Conservation (phyloP, 30 jellyfish, hydroid and myxozoan species). For the Aurelia aurita complex sp. Pacific region DNA sequence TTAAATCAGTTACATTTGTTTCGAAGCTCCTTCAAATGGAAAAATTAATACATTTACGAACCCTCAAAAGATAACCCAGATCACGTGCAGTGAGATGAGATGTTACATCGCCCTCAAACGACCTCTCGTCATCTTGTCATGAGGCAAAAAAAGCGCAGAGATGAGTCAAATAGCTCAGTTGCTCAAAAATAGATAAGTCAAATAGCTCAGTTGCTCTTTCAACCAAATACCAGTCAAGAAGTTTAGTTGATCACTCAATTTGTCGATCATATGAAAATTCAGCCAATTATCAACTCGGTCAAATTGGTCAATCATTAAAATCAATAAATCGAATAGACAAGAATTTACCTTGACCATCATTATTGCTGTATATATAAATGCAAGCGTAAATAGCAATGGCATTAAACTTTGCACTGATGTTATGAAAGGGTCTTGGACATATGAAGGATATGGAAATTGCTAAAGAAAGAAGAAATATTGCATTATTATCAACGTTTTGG, state of each 20-base stretch:
- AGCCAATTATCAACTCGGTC: background rate
- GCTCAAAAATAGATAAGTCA: too few species aligned
- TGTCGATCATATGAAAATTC: too few species aligned
- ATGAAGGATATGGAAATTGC: constrained; percentile 97
- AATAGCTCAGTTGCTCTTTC: too few species aligned
- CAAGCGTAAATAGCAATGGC: constrained; percentile 88
- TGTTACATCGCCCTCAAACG: too few species aligned
- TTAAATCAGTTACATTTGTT: too few species aligned
- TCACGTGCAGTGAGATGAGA: too few species aligned
- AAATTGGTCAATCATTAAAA: background rate
- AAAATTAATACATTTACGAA: too few species aligned
- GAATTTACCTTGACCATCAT: constrained; percentile 77
- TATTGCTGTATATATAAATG: constrained; percentile 89
- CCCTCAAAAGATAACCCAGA: too few species aligned
- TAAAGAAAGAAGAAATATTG: constrained; percentile 11
- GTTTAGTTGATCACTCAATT: too few species aligned
- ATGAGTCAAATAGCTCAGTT: too few species aligned
- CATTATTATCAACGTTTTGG: background rate
- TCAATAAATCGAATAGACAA: background rate
- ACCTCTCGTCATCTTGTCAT: background rate
- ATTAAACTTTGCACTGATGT: constrained; percentile 61
- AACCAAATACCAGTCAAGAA: too few species aligned
- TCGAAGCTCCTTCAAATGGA: too few species aligned
- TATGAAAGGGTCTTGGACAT: constrained; percentile 63
- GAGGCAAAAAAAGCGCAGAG: background rate